phyloP scores from a whole-genome alignment of 2,113 vertebrate genomes.

The Callaeas wilsoni region DNA sequence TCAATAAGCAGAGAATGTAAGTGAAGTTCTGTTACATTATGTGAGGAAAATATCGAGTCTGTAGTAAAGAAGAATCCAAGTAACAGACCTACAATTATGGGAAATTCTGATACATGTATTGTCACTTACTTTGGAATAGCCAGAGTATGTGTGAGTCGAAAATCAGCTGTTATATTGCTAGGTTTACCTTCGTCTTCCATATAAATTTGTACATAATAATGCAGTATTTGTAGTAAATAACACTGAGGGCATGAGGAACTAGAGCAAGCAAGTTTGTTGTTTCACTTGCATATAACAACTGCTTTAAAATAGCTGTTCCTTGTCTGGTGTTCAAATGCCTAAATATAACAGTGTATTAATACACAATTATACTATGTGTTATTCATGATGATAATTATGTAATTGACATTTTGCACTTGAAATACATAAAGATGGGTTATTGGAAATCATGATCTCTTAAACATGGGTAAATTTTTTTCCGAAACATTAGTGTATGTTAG shows the following conservation, averaged over 20 bases:
- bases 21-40: neutral
- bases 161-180: neutral
- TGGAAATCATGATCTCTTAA: neutral
- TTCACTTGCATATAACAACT: neutral
- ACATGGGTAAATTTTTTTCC: neutral
- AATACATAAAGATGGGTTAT: neutral
- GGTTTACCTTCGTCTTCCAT: neutral
- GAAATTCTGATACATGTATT: neutral
- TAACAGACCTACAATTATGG: neutral
- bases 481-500: neutral
- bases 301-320: neutral
- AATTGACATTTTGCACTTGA: neutral
- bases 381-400: neutral
- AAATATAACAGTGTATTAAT: neutral
- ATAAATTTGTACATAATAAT: neutral
- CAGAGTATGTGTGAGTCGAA: neutral
- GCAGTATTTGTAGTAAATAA: neutral
- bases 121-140: neutral
- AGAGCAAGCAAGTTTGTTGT: neutral
- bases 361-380: neutral
- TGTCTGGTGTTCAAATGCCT: neutral
- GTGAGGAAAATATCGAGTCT: neutral
- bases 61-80: neutral
- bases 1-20: neutral
- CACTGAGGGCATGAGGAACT: accelerated